Conservation (phyloP, 2,888 invertebrate genomes). For the Megalurothrips usitatus region DNA sequence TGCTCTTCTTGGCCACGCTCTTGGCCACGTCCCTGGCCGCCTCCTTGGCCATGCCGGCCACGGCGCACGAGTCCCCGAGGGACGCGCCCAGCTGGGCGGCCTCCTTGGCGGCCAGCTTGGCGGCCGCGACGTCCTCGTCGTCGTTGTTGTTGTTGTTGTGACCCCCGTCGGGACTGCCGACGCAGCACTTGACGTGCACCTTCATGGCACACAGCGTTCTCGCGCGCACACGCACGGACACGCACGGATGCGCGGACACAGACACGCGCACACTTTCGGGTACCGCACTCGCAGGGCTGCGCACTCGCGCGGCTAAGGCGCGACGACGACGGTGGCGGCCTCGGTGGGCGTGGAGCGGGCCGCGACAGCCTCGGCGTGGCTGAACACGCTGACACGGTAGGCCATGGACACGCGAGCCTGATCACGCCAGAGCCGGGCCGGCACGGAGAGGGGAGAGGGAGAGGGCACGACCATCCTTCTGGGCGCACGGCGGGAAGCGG, state of each 20-base stretch:
- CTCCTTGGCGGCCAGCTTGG: slow-evolving; percentile 24
- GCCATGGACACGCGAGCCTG: slow-evolving; percentile 11
- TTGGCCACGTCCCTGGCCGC: too few relatives aligned
- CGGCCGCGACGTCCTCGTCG: not conserved
- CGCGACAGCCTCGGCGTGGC: not conserved
- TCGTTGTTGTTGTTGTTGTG: slow-evolving; percentile 31
- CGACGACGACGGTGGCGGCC: not conserved
- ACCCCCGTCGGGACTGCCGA: not conserved
- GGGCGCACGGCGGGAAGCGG: not conserved
- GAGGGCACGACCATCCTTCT: not conserved
- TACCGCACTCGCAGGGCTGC: too few relatives aligned
- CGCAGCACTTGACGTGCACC: too few relatives aligned
- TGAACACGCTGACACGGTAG: slow-evolving; percentile 22
- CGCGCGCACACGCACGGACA: too few relatives aligned
- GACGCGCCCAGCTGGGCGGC: not conserved
- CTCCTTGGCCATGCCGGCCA: too few relatives aligned
- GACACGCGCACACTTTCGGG: not conserved
- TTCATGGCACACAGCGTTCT: too few relatives aligned
- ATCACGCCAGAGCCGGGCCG: not conserved
- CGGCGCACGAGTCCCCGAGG: too few relatives aligned
- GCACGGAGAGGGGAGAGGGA: not conserved
- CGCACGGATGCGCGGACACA: not conserved
- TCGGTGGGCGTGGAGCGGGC: not conserved
- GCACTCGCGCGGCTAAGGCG: not conserved
- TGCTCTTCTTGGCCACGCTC: slow-evolving; percentile 28